Conservation (phyloP, 1,140 invertebrate genomes). For the Brachionus koreanus region DNA sequence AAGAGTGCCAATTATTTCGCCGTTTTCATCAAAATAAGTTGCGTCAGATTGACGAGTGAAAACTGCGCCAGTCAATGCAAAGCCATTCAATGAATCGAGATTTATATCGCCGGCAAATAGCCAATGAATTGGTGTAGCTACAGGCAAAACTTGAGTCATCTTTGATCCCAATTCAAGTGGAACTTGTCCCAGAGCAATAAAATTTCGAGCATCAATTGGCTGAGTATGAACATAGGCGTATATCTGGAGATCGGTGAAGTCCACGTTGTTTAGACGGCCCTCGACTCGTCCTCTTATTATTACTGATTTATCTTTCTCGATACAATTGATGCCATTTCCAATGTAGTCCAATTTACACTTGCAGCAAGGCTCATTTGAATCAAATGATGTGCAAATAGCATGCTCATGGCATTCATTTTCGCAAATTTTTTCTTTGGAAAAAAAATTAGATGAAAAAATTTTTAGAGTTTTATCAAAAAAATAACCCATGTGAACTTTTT, state of each 20-base stretch:
- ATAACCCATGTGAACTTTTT: no score
- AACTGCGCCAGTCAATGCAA: slow-evolving; percentile 12
- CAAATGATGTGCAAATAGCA: background rate
- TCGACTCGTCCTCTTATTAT: background rate
- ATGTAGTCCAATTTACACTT: slow-evolving; percentile 24
- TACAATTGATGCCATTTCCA: slow-evolving; percentile 13
- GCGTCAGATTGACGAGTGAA: slow-evolving; percentile 36
- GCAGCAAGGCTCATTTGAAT: slow-evolving; percentile 18
- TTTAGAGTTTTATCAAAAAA: background rate
- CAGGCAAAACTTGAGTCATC: background rate
- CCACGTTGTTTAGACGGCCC: background rate
- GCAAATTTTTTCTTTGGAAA: background rate
- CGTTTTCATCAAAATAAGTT: slow-evolving; percentile 8
- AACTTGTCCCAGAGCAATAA: background rate
- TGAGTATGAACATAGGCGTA: slow-evolving; percentile 32
- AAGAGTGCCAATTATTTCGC: slow-evolving; percentile 5
- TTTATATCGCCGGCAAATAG: slow-evolving; percentile 30
- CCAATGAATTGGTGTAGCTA: slow-evolving; percentile 32
- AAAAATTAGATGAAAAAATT: background rate
- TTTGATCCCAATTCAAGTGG: background rate
- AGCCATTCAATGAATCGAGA: slow-evolving; percentile 19
- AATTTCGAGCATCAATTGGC: slow-evolving; percentile 19
- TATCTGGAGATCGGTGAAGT: background rate
- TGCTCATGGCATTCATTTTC: background rate
- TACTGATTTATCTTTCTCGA: slow-evolving; percentile 22